phyloP scores from a whole-genome alignment of 2,888 invertebrate species.

The Volucella zonaria region DNA sequence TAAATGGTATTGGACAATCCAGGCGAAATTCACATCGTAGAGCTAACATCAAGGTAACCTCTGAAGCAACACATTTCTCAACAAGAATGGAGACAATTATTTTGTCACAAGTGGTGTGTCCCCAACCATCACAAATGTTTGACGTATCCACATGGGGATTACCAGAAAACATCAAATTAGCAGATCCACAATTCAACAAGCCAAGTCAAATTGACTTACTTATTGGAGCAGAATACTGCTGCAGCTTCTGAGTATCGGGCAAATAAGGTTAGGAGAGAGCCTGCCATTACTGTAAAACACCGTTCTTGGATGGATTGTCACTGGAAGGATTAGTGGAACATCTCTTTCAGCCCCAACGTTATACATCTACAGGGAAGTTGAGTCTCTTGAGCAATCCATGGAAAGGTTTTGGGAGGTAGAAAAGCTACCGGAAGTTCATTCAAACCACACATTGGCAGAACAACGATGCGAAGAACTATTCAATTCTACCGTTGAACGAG shows the following conservation, averaged over 20 bases:
- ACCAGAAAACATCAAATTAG: background rate
- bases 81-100: slow-evolving; percentile 7
- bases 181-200: slow-evolving; percentile 7
- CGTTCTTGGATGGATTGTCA: slow-evolving; percentile 13
- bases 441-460: too few relatives aligned
- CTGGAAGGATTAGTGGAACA: background rate
- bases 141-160: slow-evolving; percentile 8
- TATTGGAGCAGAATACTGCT: slow-evolving; percentile 4
- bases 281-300: slow-evolving; percentile 20
- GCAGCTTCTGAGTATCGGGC: slow-evolving; percentile 16
- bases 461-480: slow-evolving; percentile 66
- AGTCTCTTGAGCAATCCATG: slow-evolving; percentile 10
- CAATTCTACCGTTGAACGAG: slow-evolving; percentile 33
- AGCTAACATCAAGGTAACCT: background rate
- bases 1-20: too few relatives aligned
- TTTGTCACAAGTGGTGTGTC: background rate
- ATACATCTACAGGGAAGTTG: slow-evolving; percentile 1
- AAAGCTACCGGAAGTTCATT: background rate
- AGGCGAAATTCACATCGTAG: background rate
- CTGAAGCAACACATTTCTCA: background rate
- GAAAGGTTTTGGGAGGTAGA: slow-evolving; percentile 6
- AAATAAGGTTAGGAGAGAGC: slow-evolving; percentile 11
- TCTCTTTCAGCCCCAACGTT: background rate
- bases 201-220: background rate
- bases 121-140: background rate